A percentile compares a stretch with the other conserved stretches of the same genome.
These are phyloP conservation scores for Natator depressus DNA, from an alignment of 2,113 vertebrate genomes.

Conservation along the genomic window DNA sequence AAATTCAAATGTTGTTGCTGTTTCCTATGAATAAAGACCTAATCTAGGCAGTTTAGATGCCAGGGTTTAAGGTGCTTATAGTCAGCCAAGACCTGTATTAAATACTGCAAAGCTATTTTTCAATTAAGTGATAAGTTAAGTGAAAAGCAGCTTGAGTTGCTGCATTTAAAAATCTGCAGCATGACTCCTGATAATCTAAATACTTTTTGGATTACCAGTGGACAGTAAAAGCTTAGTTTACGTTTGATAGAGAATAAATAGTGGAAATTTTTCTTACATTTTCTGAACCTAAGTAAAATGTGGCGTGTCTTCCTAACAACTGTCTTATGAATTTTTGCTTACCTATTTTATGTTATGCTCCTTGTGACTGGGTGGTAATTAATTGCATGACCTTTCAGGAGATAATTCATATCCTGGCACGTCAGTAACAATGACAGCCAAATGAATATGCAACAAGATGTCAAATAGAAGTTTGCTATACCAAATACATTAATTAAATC, in stretches of 20 bases:
- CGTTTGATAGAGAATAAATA: not conserved
- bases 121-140: not conserved
- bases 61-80: not conserved
- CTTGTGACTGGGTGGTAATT: slow-evolving; percentile 1
- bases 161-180: not conserved
- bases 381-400: slow-evolving; percentile 43
- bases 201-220: not conserved
- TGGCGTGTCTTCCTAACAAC: not conserved
- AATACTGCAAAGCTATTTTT: slow-evolving; percentile 43
- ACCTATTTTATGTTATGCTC: not conserved
- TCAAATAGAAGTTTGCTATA: not conserved
- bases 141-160: not conserved
- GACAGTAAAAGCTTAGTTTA: not conserved
- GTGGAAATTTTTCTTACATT: not conserved
- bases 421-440: slow-evolving; percentile 9
- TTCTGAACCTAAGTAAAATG: not conserved
- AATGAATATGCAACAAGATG: not conserved
- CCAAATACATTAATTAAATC: not conserved
- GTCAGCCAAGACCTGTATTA: slow-evolving; percentile 18
- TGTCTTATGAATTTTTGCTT: slow-evolving; percentile 10
- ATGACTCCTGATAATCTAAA: not conserved
- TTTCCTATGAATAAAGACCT: not conserved
- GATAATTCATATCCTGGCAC: slow-evolving; percentile 30
- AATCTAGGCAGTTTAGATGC: not conserved
- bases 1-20: not conserved